Conservation (phyloP, 2,888 invertebrate genomes). For the Himalopsyche tibetana region DNA sequence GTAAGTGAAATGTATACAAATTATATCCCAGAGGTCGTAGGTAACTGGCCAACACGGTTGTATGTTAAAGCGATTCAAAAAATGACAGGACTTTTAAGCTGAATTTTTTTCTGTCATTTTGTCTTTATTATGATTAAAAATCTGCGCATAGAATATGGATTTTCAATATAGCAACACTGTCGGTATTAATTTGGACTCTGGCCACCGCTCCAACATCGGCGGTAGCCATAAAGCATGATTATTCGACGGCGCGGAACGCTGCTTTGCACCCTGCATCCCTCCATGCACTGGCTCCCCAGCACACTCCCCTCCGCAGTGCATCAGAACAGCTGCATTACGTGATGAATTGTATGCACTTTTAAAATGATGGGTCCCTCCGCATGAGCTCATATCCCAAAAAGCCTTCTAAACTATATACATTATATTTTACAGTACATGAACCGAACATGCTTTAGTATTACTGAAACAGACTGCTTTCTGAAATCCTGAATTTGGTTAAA, state of each 20-base stretch:
- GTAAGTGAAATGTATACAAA: no score
- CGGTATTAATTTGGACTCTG: conserved; percentile 44
- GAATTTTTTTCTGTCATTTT: neutral
- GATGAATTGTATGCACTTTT: conserved; percentile 46
- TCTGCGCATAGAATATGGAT: neutral
- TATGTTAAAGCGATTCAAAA: no score
- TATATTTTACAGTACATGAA: neutral
- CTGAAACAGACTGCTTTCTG: no score
- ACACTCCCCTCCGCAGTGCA: conserved; percentile 6
- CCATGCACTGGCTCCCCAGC: neutral
- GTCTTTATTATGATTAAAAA: conserved; percentile 13
- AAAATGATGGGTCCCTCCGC: conserved; percentile 13
- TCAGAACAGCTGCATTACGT: conserved; percentile 44
- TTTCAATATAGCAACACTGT: conserved; percentile 36
- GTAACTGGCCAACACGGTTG: no score
- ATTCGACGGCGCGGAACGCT: conserved; percentile 43
- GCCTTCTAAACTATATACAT: conserved; percentile 28
- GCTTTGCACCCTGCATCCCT: conserved; percentile 11
- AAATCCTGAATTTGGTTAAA: no score
- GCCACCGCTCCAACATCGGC: neutral
- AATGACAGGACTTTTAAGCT: no score
- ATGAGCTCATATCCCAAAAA: conserved; percentile 19
- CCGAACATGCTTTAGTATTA: neutral
- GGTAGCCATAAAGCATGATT: conserved; percentile 47
- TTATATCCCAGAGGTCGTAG: no score